Base-by-base conservation (phyloP, 2,888 invertebrate species). In the Drosophila lacicola region DNA sequence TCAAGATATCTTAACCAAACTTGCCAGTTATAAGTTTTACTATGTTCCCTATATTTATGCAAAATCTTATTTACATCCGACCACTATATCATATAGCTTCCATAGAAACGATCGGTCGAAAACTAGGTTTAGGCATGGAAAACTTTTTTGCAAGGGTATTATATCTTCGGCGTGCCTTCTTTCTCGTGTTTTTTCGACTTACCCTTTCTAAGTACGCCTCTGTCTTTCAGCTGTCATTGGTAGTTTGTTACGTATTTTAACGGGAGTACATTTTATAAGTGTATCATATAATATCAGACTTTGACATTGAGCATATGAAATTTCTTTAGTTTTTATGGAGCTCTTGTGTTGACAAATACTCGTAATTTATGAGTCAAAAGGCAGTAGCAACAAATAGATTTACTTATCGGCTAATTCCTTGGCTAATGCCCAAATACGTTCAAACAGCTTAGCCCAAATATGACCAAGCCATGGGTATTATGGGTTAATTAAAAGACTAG, bases 241-340 rank as follows among this genome's bases (percentile, higher is more conserved):
- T 55, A 34, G 62, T 8, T 75, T 66, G 71, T 79, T 70, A 75
- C 73, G 82, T 64, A 56, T 62, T 65, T 47, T 49, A 69, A 53
- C 83, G 55, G 86, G 73, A 71, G 69, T 70, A 69, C 68, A 51
- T 50, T 88, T 84, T 88, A 84, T 82, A 61, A 66, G 70, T 76
- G 62, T 74, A 74, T 82, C 80, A 71, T 82, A 88, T 84, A 85
- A 88, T 88, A 88, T 84, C 86, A 88, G 86, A 86, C 83, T 82
- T 86, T 82, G 83, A 57, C 87, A 78, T 78, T 78, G 55, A 45
- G 70, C 77, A 74, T 76, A 72, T 67, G 70, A 55, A 83, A 64
- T 56, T 69, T 87, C 62, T 69, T 70, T 54, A 70, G 55, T 44
- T 56, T 84, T 85, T 88, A 85, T 82, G 50, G 60, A 51, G 57